Conservation (phyloP, 1,140 invertebrate genomes). For the Sitophilus oryzae region DNA sequence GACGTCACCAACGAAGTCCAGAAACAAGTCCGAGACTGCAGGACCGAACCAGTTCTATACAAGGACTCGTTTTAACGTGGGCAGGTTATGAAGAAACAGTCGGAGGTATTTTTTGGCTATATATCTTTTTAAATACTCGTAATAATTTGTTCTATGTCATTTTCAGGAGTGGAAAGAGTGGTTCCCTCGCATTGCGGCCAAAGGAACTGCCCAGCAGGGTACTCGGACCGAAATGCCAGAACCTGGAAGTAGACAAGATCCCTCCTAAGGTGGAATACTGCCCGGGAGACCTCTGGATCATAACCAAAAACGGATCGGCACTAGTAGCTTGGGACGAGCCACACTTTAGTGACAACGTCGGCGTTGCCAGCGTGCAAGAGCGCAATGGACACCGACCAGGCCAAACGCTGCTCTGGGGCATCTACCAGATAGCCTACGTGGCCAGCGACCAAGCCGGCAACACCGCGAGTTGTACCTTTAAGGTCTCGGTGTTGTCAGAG, state of each 20-base stretch:
- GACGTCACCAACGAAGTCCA: slow-evolving; percentile 91
- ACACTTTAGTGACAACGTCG: slow-evolving; percentile 82
- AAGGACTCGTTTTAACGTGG: slow-evolving; percentile 81
- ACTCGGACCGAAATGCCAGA: slow-evolving; percentile 78
- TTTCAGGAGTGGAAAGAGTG: slow-evolving; percentile 67
- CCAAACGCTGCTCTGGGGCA: slow-evolving; percentile 87
- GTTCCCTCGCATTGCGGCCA: slow-evolving; percentile 89
- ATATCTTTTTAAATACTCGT: too few species aligned
- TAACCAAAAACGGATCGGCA: slow-evolving; percentile 85
- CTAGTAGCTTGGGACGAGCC: slow-evolving; percentile 94
- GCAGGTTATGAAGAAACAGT: slow-evolving; percentile 82
- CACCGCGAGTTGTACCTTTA: slow-evolving; percentile 86
- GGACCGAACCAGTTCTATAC: slow-evolving; percentile 86
- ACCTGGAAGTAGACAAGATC: slow-evolving; percentile 63
- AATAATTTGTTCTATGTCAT: too few species aligned
- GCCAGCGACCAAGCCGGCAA: slow-evolving; percentile 88
- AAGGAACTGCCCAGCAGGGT: slow-evolving; percentile 77
- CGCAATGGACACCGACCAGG: slow-evolving; percentile 83
- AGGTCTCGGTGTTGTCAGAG: slow-evolving; percentile 84
- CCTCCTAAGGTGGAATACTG: slow-evolving; percentile 83
- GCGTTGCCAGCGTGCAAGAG: slow-evolving; percentile 71
- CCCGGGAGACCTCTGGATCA: slow-evolving; percentile 89
- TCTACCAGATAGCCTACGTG: slow-evolving; percentile 89
- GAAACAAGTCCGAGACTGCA: slow-evolving; percentile 84
- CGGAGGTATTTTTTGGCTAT: slow-evolving; percentile 58